These are phyloP conservation scores for Menura novaehollandiae DNA, from an alignment of 2,113 vertebrate genomes.

Conservation along the genomic window DNA sequence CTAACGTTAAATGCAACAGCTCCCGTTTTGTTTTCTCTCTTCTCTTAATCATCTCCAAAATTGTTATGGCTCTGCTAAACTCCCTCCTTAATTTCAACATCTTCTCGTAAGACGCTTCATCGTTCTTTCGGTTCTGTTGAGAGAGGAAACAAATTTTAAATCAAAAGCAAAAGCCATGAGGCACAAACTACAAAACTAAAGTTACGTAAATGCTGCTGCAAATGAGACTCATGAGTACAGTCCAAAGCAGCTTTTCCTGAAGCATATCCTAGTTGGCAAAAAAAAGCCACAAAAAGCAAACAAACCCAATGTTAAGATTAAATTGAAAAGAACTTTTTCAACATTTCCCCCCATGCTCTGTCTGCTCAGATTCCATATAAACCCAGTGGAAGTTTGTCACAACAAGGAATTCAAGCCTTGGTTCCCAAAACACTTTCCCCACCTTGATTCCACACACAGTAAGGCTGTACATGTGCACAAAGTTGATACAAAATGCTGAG, in stretches of 20 bases:
- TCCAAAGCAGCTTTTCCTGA: background rate
- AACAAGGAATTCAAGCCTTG: background rate
- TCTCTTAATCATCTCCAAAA: conserved; percentile 94
- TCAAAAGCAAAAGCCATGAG: background rate
- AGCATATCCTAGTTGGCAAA: background rate
- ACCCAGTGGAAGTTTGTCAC: background rate
- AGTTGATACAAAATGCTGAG: background rate
- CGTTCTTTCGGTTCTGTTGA: conserved; percentile 89
- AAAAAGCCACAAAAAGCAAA: background rate
- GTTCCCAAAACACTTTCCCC: background rate
- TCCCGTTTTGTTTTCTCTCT: conserved; percentile 91
- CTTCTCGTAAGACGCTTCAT: conserved; percentile 92
- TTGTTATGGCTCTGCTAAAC: conserved; percentile 90
- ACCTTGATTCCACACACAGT: background rate
- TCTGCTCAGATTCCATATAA: background rate
- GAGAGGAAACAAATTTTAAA: background rate
- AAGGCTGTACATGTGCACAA: rapidly evolving
- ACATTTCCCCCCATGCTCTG: background rate
- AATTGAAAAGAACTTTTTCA: background rate
- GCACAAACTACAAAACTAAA: background rate
- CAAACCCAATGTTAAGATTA: background rate
- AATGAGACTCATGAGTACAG: background rate
- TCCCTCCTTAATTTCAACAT: conserved; percentile 92
- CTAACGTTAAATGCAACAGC: conserved; percentile 88
- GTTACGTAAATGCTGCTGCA: background rate